Evolutionary conservation across 1,140 invertebrate species (phyloP).

Genomic region (Drosophila sulfurigaster): DNA sequence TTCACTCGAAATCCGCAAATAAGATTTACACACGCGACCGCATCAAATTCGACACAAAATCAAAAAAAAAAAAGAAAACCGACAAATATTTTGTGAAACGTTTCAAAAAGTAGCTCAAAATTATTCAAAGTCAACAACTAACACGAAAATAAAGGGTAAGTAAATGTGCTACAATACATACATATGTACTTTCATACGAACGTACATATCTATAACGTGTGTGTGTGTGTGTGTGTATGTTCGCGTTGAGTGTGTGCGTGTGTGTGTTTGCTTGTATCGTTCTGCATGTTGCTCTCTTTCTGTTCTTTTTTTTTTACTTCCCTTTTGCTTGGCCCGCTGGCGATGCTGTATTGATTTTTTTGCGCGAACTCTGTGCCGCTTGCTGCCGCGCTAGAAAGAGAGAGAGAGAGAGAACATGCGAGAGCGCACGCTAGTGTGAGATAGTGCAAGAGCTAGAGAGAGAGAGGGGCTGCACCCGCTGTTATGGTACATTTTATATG

Average conservation of each 20-base stretch:
- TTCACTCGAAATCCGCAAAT: slow-evolving; percentile 44
- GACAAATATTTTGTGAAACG: slow-evolving; percentile 41
- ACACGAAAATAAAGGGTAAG: slow-evolving; percentile 55
- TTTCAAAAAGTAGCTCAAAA: slow-evolving; percentile 46
- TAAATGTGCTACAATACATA: slow-evolving; percentile 46
- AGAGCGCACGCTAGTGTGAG: slow-evolving; percentile 16
- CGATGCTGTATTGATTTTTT: slow-evolving; percentile 82
- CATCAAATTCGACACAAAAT: slow-evolving; percentile 21
- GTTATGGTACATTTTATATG: slow-evolving; percentile 47
- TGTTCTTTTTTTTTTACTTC: slow-evolving; percentile 45
- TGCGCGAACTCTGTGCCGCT: slow-evolving; percentile 35
- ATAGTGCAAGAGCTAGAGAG: slow-evolving; percentile 13
- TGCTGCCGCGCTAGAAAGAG: slow-evolving; percentile 27
- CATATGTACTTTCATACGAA: background rate
- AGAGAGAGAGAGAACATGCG: background rate
- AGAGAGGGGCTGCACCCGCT: slow-evolving; percentile 40
- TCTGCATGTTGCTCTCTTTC: slow-evolving; percentile 51
- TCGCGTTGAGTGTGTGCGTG: slow-evolving; percentile 2
- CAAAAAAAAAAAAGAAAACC: slow-evolving; percentile 1
- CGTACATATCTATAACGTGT: slow-evolving; percentile 15
- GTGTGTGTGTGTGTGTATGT: background rate
- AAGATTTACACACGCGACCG: slow-evolving; percentile 38
- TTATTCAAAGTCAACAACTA: slow-evolving; percentile 47
- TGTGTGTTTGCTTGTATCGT: slow-evolving; percentile 19
- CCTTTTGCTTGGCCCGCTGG: slow-evolving; percentile 56